A percentile compares a stretch with the other conserved stretches of the same genome.
These are phyloP conservation scores for Corvus moneduloides DNA, from an alignment of 2,113 vertebrate species.

Conservation along the genomic window DNA sequence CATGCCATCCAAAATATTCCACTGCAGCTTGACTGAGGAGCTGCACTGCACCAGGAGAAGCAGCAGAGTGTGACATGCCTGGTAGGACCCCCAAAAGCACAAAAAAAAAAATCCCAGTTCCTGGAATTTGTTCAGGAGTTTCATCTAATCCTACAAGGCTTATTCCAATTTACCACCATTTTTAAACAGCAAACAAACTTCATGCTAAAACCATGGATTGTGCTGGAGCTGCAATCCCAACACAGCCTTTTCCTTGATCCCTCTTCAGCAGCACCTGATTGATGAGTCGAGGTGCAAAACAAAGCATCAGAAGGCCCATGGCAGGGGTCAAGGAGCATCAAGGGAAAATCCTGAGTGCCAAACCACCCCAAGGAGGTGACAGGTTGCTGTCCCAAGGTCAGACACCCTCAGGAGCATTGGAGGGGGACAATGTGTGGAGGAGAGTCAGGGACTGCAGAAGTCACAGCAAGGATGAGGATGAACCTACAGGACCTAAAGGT, in stretches of 20 bases:
- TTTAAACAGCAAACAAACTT: background rate
- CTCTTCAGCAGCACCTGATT: background rate
- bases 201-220: background rate
- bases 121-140: background rate
- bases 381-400: background rate
- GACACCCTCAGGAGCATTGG: background rate
- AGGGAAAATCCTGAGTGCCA: background rate
- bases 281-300: background rate
- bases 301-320: background rate
- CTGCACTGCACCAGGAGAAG: background rate
- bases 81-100: background rate
- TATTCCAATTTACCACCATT: background rate
- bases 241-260: background rate
- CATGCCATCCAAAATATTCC: background rate
- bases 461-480: background rate
- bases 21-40: background rate
- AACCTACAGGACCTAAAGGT: background rate
- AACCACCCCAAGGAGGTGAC: background rate
- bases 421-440: rapidly evolving
- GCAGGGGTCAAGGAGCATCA: background rate
- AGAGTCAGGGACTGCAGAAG: background rate
- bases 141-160: background rate
- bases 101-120: background rate
- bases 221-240: background rate
- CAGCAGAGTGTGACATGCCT: rapidly evolving